A percentile compares a stretch with the other conserved stretches of the same genome.
Conservation (phyloP, 1,140 invertebrate species). For the Meloidogyne chitwoodi region DNA sequence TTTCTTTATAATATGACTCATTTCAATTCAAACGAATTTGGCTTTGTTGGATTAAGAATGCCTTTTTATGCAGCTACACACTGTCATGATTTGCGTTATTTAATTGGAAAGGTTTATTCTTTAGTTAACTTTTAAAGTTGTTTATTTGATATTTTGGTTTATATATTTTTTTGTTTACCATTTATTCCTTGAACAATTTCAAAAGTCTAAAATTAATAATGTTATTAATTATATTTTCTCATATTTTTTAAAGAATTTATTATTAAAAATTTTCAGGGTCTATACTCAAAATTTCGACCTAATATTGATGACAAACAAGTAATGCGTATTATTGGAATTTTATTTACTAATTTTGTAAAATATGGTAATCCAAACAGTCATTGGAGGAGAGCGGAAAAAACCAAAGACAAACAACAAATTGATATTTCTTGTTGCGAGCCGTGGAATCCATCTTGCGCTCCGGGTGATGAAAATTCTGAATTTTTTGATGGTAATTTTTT, state of each 20-base stretch:
- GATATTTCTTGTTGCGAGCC: neutral
- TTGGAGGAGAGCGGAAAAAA: neutral
- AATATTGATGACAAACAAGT: conserved; percentile 35
- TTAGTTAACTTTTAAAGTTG: neutral
- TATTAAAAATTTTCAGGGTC: conserved; percentile 8
- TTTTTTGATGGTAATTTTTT: neutral
- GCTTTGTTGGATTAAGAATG: conserved; percentile 40
- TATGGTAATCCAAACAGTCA: conserved; percentile 29
- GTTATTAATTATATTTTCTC: too few species aligned
- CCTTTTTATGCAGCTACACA: conserved; percentile 46
- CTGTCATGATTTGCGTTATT: conserved; percentile 41
- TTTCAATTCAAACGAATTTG: conserved; percentile 38
- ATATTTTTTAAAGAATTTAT: too few species aligned
- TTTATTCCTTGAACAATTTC: too few species aligned
- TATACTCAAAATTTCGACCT: conserved; percentile 45
- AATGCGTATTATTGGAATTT: conserved; percentile 29
- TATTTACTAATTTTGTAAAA: conserved; percentile 45
- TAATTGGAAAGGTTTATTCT: conserved; percentile 27
- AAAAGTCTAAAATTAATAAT: too few species aligned
- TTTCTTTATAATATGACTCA: conserved; percentile 43
- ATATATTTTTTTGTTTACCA: too few species aligned
- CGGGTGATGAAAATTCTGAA: neutral
- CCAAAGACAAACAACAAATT: neutral
- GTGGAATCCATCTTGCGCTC: neutral
- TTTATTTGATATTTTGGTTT: too few species aligned